phyloP scores from a whole-genome alignment of 35 echinoderm and acorn worm species.

The Acanthaster planci region DNA sequence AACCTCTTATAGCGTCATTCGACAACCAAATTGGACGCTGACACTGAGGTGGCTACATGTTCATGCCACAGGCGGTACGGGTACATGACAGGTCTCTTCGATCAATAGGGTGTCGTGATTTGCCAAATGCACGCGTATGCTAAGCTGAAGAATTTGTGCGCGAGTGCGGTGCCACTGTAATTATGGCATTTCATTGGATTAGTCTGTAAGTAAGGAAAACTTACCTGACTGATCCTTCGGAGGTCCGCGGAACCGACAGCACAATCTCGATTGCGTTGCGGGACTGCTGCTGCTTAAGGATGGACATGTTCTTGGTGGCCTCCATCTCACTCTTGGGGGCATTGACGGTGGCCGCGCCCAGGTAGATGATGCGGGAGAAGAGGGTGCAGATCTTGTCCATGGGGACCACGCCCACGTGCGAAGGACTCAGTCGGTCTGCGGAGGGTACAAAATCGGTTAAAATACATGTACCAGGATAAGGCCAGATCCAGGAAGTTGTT shows the following conservation, averaged over 20 bases:
- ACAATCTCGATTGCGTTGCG: constrained; percentile 88
- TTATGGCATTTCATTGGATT: too few relatives aligned
- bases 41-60: too few relatives aligned
- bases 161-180: too few relatives aligned
- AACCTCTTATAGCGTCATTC: too few relatives aligned
- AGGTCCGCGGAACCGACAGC: constrained; percentile 89
- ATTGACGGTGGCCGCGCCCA: constrained; percentile 89
- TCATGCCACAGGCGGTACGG: too few relatives aligned
- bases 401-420: constrained; percentile 44
- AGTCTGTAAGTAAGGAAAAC: neutral
- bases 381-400: constrained; percentile 80
- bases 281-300: constrained; percentile 85
- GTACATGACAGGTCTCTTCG: too few relatives aligned
- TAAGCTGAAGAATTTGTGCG: too few relatives aligned
- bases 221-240: constrained; percentile 94
- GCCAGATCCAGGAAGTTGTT: too few relatives aligned
- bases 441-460: neutral
- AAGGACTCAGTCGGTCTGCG: constrained; percentile 1
- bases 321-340: constrained; percentile 93
- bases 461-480: too few relatives aligned
- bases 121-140: too few relatives aligned
- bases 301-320: constrained; percentile 83
- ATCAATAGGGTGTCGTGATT: too few relatives aligned
- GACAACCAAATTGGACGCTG: too few relatives aligned
- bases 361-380: constrained; percentile 94